A percentile compares a stretch with the other conserved stretches of the same genome.
Evolutionary conservation across 2,888 invertebrate species (phyloP).

Genomic region (Tachina grossa): DNA sequence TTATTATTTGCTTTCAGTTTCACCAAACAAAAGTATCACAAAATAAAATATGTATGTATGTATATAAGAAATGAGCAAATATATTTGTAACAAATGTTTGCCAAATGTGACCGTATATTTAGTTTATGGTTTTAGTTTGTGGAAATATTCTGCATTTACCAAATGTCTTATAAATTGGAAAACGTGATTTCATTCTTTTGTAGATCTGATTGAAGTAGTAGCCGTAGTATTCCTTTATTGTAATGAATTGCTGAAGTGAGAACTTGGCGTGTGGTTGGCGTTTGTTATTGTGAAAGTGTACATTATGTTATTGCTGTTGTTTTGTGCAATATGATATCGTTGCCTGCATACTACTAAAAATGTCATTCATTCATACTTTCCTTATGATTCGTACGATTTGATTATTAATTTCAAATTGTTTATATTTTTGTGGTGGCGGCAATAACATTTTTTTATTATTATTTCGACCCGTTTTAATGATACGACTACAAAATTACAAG

Average conservation of each 20-base stretch:
- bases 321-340: conserved; percentile 32
- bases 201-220: background rate
- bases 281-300: conserved; percentile 54
- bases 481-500: background rate
- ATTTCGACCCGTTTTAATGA: conserved; percentile 66
- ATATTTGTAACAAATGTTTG: too few species aligned
- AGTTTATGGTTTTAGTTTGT: too few species aligned
- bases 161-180: background rate
- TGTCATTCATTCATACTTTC: conserved; percentile 69
- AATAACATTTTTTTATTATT: conserved; percentile 64
- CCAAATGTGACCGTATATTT: too few species aligned
- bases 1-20: too few species aligned
- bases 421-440: conserved; percentile 27
- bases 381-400: conserved; percentile 54
- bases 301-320: conserved; percentile 44
- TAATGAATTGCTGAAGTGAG: conserved; percentile 17
- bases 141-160: too few species aligned
- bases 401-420: conserved; percentile 32
- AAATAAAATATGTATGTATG: too few species aligned
- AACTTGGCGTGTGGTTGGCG: conserved; percentile 65
- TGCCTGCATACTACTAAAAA: conserved; percentile 34
- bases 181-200: conserved; percentile 18
- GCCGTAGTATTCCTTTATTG: conserved; percentile 29
- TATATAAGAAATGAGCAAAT: too few species aligned
- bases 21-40: too few species aligned